Conservation (phyloP, 2,113 vertebrate species). For the Microtus montanus region DNA sequence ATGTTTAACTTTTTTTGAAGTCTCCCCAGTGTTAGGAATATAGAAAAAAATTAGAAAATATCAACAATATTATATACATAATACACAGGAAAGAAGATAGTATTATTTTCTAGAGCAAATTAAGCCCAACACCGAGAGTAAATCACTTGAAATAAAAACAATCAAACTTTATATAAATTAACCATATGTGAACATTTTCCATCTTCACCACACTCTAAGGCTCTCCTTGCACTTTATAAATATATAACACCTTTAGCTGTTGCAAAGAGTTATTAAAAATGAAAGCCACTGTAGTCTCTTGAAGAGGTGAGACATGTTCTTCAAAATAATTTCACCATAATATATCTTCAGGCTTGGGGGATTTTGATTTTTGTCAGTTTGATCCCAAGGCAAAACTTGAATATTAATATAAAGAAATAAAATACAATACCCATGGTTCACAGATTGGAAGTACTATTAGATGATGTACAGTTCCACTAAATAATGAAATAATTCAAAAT, state of each 20-base stretch:
- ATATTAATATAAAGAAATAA: constrained; percentile 53
- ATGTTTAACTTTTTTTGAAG: neutral
- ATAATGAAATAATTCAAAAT: constrained; percentile 23
- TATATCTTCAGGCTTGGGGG: constrained; percentile 36
- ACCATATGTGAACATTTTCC: constrained; percentile 23
- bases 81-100: neutral
- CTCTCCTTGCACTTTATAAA: constrained; percentile 49
- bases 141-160: constrained; percentile 23
- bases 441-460: constrained; percentile 26
- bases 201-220: neutral
- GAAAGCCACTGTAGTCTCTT: constrained; percentile 15
- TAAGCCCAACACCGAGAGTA: constrained; percentile 28
- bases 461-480: constrained; percentile 16
- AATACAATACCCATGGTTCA: neutral
- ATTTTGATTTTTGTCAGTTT: constrained; percentile 55
- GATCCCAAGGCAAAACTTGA: constrained; percentile 55
- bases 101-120: neutral
- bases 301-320: constrained; percentile 15
- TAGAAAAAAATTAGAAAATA: neutral
- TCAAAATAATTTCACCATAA: constrained; percentile 57
- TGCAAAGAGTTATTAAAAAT: constrained; percentile 57
- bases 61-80: neutral
- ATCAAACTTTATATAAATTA: neutral
- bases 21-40: neutral
- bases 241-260: constrained; percentile 34